Evolutionary conservation across 2,888 invertebrate genomes (phyloP).

Genomic region (Sicus ferrugineus): DNA sequence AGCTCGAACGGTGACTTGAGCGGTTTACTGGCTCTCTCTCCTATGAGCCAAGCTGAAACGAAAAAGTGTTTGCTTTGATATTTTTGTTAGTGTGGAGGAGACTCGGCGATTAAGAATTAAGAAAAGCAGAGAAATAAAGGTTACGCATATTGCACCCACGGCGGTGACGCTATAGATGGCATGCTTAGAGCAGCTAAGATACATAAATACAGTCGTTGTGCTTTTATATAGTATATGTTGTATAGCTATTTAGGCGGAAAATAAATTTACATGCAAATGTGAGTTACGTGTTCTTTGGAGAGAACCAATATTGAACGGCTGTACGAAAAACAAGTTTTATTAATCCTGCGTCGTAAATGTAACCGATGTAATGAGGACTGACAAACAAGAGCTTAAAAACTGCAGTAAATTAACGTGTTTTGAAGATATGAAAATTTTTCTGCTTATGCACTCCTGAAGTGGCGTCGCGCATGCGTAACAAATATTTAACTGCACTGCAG

Average conservation of each 20-base stretch:
- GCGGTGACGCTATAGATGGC: conserved; percentile 18
- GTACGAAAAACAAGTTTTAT: too few species aligned
- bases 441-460: not conserved
- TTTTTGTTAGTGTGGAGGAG: conserved; percentile 1
- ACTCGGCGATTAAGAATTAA: conserved; percentile 3
- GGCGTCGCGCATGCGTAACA: conserved; percentile 8
- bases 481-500: not conserved
- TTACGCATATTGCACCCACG: conserved; percentile 32
- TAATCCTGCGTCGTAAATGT: not conserved
- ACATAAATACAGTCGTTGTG: not conserved
- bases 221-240: not conserved
- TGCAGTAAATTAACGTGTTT: not conserved
- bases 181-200: not conserved
- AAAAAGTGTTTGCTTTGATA: not conserved
- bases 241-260: conserved; percentile 31
- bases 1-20: conserved; percentile 28
- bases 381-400: not conserved
- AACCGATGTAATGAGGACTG: not conserved
- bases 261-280: conserved; percentile 41
- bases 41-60: not conserved
- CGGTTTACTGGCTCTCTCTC: not conserved
- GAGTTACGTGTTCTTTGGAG: conserved; percentile 45
- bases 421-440: not conserved
- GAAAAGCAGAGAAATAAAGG: not conserved
- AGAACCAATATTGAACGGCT: conserved; percentile 16